phyloP scores from a whole-genome alignment of 2,888 invertebrate species.

The Caenorhabditis macrosperma region DNA sequence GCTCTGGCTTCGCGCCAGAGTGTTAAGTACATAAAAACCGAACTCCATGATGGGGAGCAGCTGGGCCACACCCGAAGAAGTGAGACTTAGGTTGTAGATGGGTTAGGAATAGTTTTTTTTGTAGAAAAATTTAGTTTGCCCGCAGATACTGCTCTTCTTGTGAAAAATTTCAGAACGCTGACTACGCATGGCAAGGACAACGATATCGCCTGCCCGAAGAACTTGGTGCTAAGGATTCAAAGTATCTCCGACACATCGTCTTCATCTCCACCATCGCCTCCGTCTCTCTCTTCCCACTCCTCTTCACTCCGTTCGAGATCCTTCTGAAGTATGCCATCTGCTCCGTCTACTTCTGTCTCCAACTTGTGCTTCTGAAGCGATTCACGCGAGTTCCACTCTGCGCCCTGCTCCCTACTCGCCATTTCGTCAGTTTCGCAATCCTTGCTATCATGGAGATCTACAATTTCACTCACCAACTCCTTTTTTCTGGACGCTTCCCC shows the following conservation, averaged over 20 bases:
- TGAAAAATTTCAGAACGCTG: too few species aligned
- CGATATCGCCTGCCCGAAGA: too few species aligned
- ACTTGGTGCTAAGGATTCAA: conserved; percentile 66
- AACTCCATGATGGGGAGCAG: too few species aligned
- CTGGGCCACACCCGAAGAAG: too few species aligned
- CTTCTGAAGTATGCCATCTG: conserved; percentile 81
- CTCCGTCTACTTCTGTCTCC: conserved; percentile 83
- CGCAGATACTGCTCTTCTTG: too few species aligned
- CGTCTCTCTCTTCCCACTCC: conserved; percentile 91
- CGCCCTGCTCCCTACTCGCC: conserved; percentile 83
- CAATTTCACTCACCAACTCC: conserved; percentile 73
- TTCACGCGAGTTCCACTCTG: conserved; percentile 73
- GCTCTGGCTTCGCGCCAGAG: too few species aligned
- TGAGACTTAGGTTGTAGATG: too few species aligned
- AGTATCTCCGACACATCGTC: conserved; percentile 82
- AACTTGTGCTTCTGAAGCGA: conserved; percentile 50
- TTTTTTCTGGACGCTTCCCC: conserved; percentile 81
- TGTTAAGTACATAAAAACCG: too few species aligned
- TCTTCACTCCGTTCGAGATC: conserved; percentile 85
- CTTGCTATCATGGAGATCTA: conserved; percentile 87
- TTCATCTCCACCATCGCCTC: conserved; percentile 89
- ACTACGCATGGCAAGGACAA: too few species aligned
- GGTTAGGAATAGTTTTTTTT: too few species aligned
- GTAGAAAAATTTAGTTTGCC: too few species aligned
- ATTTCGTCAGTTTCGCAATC: conserved; percentile 87